A percentile compares a stretch with the other conserved stretches of the same genome.
Evolutionary conservation across 1,140 invertebrate genomes (phyloP).

Genomic region (Diuraphis noxia): DNA sequence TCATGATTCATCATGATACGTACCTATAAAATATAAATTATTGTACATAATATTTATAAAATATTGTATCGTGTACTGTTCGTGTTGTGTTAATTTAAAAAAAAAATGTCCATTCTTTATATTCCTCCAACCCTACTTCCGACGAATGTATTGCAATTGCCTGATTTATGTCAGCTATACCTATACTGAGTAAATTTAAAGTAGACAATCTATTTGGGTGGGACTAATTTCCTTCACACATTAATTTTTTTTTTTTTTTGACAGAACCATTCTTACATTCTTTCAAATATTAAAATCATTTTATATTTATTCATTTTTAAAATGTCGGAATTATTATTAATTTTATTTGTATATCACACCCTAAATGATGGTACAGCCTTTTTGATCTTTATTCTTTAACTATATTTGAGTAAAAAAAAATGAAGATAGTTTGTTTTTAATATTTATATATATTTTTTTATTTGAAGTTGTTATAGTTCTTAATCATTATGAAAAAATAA

Average conservation of each 20-base stretch:
- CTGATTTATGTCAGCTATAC: background rate
- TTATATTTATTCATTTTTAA: background rate
- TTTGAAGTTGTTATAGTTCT: background rate
- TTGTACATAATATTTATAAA: background rate
- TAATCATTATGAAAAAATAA: no score
- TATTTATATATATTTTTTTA: background rate
- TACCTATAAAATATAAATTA: no score
- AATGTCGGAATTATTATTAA: background rate
- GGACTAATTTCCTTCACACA: background rate
- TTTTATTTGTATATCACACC: background rate
- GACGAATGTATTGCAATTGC: background rate
- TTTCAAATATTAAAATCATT: background rate
- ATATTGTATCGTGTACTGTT: background rate
- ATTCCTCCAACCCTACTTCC: background rate
- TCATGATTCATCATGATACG: background rate
- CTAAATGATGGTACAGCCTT: background rate
- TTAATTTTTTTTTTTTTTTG: no score
- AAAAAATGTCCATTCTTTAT: background rate
- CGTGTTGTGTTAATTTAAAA: slow-evolving; percentile 2
- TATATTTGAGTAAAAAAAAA: background rate
- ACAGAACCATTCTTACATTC: background rate
- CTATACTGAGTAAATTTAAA: background rate
- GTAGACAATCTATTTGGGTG: background rate
- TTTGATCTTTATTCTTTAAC: background rate
- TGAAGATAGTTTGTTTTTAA: background rate